These are phyloP conservation scores for Periplaneta americana DNA, from an alignment of 1,140 invertebrate genomes.

Conservation along the genomic window DNA sequence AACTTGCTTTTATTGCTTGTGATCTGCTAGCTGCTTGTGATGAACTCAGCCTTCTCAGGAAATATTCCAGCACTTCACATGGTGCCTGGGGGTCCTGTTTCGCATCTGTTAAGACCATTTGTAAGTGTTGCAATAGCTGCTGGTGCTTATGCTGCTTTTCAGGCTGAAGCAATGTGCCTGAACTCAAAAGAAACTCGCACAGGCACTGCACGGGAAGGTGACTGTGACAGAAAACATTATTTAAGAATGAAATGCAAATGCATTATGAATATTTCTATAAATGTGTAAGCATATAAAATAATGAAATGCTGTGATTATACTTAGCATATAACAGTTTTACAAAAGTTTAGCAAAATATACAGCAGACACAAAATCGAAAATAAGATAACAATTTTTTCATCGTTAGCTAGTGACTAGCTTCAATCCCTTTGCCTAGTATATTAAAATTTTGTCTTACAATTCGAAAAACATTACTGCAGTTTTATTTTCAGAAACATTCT, in stretches of 20 bases:
- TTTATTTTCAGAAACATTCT: too few species aligned
- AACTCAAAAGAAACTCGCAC: conserved; percentile 88
- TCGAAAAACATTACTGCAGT: too few species aligned
- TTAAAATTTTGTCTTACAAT: too few species aligned
- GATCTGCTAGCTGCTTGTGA: conserved; percentile 67
- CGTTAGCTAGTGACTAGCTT: too few species aligned
- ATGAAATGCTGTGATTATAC: too few species aligned
- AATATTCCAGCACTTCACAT: conserved; percentile 87
- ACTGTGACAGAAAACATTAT: conserved; percentile 37
- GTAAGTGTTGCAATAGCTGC: conserved; percentile 72
- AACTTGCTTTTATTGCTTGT: conserved; percentile 54
- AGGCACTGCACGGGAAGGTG: conserved; percentile 92
- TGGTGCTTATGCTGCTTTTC: conserved; percentile 66
- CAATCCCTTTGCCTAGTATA: too few species aligned
- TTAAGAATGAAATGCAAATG: neutral
- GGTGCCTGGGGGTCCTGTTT: conserved; percentile 45
- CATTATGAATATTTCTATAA: neutral
- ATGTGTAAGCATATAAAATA: too few species aligned
- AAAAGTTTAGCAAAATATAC: too few species aligned
- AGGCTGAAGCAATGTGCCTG: conserved; percentile 32
- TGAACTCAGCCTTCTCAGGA: conserved; percentile 79
- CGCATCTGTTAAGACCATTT: conserved; percentile 55
- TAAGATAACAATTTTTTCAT: too few species aligned
- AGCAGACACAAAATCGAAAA: too few species aligned
- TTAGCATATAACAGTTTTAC: too few species aligned